A percentile compares a stretch with the other conserved stretches of the same genome.
Evolutionary conservation across 37 sponge, comb jelly and placozoan species (phyloP).

Genomic region (Oopsacas minuta): DNA sequence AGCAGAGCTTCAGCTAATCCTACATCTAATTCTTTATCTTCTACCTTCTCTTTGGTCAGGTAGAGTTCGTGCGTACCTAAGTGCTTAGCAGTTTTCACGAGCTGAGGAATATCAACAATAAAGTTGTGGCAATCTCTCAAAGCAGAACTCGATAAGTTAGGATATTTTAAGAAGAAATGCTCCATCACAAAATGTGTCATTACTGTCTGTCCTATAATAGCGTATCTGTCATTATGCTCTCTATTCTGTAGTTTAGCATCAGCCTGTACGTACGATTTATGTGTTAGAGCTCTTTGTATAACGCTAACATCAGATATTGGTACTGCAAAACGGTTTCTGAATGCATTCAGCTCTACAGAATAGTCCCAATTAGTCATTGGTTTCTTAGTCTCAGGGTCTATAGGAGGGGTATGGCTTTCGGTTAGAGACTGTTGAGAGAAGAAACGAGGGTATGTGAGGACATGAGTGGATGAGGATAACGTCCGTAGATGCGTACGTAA

Average conservation of each 20-base stretch:
- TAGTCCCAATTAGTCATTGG: not conserved
- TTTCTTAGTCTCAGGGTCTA: not conserved
- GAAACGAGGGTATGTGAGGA: not conserved
- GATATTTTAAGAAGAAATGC: constrained; percentile 46
- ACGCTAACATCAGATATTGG: not conserved
- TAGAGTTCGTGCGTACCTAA: constrained; percentile 62
- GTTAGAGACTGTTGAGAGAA: not conserved
- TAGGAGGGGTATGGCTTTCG: not conserved
- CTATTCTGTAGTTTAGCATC: not conserved
- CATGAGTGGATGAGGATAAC: not conserved
- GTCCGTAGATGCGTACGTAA: not conserved
- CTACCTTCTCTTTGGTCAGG: constrained; percentile 2
- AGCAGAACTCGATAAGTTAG: constrained; percentile 27
- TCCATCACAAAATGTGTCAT: constrained; percentile 46
- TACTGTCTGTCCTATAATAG: constrained; percentile 35
- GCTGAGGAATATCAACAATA: not conserved
- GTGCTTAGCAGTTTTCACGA: constrained; percentile 34
- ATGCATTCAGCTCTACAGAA: not conserved
- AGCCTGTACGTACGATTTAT: not conserved
- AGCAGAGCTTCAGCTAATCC: constrained; percentile 27
- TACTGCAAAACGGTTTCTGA: constrained; percentile 6
- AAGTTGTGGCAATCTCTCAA: not conserved
- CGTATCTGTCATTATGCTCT: constrained; percentile 34
- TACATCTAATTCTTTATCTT: not conserved
- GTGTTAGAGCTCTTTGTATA: not conserved